A percentile compares a stretch with the other conserved stretches of the same genome.
Conservation (phyloP, 2,797 vertebrate species). For the Parambassis ranga region DNA sequence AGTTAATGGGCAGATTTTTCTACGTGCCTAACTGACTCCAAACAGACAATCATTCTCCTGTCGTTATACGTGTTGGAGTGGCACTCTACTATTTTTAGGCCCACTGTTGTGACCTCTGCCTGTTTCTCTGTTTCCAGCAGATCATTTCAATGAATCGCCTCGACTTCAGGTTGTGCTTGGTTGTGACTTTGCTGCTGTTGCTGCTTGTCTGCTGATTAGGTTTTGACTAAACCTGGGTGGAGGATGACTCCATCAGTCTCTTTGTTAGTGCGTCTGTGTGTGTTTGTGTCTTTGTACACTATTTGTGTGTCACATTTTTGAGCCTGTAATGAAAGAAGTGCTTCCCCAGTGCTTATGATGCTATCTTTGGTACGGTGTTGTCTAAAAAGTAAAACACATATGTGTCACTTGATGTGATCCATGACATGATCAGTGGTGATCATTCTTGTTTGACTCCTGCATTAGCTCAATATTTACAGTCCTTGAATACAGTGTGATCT, state of each 20-base stretch:
- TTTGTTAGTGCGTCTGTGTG: not conserved
- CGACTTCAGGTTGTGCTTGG: slow-evolving; percentile 19
- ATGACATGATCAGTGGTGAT: no score
- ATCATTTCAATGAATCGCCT: slow-evolving; percentile 66
- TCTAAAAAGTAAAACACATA: no score
- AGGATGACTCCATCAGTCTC: slow-evolving; percentile 22
- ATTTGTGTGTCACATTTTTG: not conserved
- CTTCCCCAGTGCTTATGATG: no score
- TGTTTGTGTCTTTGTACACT: not conserved
- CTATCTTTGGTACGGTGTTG: no score
- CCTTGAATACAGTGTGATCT: no score
- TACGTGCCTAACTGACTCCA: slow-evolving; percentile 50
- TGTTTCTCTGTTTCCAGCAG: slow-evolving; percentile 35
- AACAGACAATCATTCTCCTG: slow-evolving; percentile 25
- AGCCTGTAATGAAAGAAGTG: no score
- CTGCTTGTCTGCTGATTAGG: slow-evolving; percentile 48
- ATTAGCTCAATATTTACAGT: no score
- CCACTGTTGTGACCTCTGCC: slow-evolving; percentile 41
- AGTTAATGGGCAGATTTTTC: slow-evolving; percentile 51
- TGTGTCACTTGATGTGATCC: no score
- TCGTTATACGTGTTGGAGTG: slow-evolving; percentile 20
- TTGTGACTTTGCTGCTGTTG: slow-evolving; percentile 37
- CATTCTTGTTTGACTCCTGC: no score
- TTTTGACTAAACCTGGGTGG: slow-evolving; percentile 40
- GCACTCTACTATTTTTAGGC: slow-evolving; percentile 56